phyloP scores from a whole-genome alignment of 2,113 vertebrate genomes.

The Barbus barbus region DNA sequence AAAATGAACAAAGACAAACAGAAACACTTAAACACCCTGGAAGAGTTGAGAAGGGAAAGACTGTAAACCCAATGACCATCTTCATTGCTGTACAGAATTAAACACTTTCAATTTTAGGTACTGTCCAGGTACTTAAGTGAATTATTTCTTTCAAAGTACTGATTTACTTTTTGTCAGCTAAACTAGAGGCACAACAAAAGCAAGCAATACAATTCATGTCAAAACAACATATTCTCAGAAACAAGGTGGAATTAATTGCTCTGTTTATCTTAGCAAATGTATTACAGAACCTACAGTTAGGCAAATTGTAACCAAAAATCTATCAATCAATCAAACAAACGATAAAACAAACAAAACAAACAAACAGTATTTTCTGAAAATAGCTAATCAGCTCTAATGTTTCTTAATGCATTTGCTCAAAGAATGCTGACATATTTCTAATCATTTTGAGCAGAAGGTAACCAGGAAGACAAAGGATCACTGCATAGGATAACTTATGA shows the following conservation, averaged over 20 bases:
- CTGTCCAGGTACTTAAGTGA: neutral
- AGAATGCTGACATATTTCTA: neutral
- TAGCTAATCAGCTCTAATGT: neutral
- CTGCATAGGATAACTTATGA: neutral
- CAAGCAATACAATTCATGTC: neutral
- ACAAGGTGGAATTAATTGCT: neutral
- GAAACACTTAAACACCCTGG: neutral
- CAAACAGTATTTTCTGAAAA: neutral
- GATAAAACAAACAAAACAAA: no score
- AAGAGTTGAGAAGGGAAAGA: neutral
- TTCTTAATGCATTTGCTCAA: constrained; percentile 14
- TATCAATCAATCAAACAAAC: no score
- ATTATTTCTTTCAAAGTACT: neutral
- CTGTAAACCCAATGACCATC: neutral
- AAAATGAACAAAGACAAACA: neutral
- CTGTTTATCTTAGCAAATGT: neutral
- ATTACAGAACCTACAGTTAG: neutral
- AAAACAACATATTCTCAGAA: neutral
- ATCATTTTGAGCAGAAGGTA: neutral
- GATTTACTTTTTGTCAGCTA: neutral
- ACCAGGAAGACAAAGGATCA: neutral
- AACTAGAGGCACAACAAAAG: neutral
- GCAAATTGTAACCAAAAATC: neutral
- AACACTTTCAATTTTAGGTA: no score
- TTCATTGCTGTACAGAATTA: neutral